phyloP scores from a whole-genome alignment of 2,797 vertebrate species.

The Steatocranus sp. region DNA sequence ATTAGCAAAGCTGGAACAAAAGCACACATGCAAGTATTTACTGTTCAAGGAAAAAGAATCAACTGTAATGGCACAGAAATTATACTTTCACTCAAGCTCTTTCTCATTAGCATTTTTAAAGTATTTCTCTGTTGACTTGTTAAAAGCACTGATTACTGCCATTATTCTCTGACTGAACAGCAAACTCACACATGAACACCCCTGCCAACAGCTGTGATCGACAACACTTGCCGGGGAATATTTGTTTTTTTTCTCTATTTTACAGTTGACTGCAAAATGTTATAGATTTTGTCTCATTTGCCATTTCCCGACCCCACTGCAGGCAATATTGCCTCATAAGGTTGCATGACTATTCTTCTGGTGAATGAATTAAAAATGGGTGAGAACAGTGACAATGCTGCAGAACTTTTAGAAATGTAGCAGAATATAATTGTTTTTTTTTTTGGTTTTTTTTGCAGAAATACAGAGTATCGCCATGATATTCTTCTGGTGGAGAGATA shows the following conservation, averaged over 20 bases:
- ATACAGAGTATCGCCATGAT: neutral
- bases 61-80: neutral
- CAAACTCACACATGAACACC: constrained; percentile 25
- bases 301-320: constrained; percentile 18
- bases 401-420: constrained; percentile 23
- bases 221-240: constrained; percentile 13
- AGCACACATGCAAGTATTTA: constrained; percentile 3
- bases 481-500: neutral
- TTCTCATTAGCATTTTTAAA: constrained; percentile 30
- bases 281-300: constrained; percentile 58
- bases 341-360: constrained; percentile 31
- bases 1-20: constrained; percentile 12
- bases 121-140: constrained; percentile 25
- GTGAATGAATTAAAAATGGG: constrained; percentile 37
- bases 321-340: constrained; percentile 41
- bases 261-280: constrained; percentile 23
- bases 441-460: neutral
- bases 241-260: constrained; percentile 14
- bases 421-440: constrained; percentile 14
- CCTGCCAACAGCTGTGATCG: constrained; percentile 28
- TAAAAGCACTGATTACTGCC: constrained; percentile 16
- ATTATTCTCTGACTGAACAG: constrained; percentile 27
- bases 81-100: neutral
- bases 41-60: constrained; percentile 13
- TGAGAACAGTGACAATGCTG: constrained; percentile 21